phyloP scores from a whole-genome alignment of 2,113 vertebrate species.

The Leptosomus discolor region DNA sequence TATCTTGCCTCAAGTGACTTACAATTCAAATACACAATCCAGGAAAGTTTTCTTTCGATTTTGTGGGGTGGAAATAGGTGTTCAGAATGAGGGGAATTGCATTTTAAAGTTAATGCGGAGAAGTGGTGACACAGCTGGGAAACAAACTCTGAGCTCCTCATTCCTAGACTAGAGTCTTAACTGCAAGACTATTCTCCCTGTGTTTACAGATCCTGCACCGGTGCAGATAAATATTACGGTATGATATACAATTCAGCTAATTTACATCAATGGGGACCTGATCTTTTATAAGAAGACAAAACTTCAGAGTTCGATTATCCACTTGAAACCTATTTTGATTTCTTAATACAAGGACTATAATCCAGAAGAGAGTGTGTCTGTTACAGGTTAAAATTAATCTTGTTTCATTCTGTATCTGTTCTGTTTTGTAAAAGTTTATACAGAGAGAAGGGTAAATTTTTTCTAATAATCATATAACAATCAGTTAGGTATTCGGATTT shows the following conservation, averaged over 20 bases:
- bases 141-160: not conserved
- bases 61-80: not conserved
- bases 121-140: not conserved
- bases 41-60: not conserved
- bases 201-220: not conserved
- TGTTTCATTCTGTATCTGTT: not conserved
- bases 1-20: not conserved
- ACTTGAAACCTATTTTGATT: constrained; percentile 37
- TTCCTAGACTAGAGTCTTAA: not conserved
- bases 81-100: not conserved
- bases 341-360: not conserved
- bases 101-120: not conserved
- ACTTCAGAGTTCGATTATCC: not conserved
- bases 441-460: not conserved
- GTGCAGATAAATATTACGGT: not conserved
- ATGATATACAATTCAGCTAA: not conserved
- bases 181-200: not conserved
- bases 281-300: not conserved
- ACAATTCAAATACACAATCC: not conserved
- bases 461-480: not conserved
- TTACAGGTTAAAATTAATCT: not conserved
- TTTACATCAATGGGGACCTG: constrained; percentile 1
- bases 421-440: not conserved
- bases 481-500: not conserved
- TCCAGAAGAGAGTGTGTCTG: not conserved